phyloP scores from a whole-genome alignment of 1,140 invertebrate species.

The Drosophila pallidifrons region DNA sequence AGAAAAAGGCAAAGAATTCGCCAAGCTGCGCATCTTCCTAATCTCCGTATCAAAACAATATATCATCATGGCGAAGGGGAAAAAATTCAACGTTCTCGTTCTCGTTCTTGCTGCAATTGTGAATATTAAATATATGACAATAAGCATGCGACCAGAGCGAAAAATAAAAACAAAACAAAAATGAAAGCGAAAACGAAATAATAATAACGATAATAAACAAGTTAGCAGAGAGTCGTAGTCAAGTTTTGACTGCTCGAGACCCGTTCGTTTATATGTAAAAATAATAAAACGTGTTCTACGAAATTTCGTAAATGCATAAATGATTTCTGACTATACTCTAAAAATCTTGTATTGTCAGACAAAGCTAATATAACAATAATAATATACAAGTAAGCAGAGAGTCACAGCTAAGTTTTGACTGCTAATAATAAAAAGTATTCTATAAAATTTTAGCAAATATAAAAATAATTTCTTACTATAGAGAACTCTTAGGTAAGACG shows the following conservation, averaged over 20 bases:
- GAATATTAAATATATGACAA: constrained; percentile 73
- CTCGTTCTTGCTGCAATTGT: constrained; percentile 64
- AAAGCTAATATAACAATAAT: no score
- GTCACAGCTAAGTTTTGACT: no score
- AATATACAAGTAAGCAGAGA: no score
- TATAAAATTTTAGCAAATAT: no score
- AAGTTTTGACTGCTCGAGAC: not conserved
- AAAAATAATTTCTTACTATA: no score
- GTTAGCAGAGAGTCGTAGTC: not conserved
- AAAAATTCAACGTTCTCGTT: not conserved
- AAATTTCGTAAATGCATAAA: no score
- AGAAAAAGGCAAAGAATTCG: not conserved
- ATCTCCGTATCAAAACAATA: constrained; percentile 69
- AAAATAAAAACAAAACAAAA: constrained; percentile 19
- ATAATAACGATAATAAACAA: constrained; percentile 18
- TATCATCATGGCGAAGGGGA: constrained; percentile 53
- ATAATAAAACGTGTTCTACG: no score
- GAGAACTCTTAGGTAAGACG: no score
- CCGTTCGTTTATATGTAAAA: not conserved
- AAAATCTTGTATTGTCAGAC: no score
- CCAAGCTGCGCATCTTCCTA: constrained; percentile 33
- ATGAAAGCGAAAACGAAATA: constrained; percentile 5
- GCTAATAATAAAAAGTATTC: no score
- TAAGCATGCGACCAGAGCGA: constrained; percentile 25
- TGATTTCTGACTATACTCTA: no score